These are phyloP conservation scores for Corythaixoides concolor DNA, from an alignment of 2,113 vertebrate genomes.

Conservation along the genomic window DNA sequence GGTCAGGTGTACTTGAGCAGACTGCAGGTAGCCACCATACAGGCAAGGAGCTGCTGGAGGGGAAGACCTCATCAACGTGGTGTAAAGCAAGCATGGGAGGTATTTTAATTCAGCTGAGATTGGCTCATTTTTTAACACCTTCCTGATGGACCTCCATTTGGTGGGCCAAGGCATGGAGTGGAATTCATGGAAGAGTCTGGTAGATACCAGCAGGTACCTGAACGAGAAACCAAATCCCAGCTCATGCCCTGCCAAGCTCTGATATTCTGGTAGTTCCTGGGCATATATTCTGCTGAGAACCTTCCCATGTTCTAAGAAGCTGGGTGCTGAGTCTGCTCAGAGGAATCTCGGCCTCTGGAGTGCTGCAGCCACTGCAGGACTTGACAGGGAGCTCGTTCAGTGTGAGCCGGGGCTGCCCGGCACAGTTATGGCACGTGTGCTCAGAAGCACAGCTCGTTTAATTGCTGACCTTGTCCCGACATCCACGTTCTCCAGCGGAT, in stretches of 20 bases:
- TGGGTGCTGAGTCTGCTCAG: neutral
- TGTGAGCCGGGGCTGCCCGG: neutral
- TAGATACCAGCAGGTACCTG: neutral
- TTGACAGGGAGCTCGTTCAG: fast-evolving
- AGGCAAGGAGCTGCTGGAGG: neutral
- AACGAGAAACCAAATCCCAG: neutral
- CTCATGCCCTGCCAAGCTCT: neutral
- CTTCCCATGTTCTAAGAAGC: neutral
- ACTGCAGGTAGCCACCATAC: fast-evolving
- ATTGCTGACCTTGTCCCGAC: too few species aligned
- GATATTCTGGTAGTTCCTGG: neutral
- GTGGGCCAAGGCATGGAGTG: neutral
- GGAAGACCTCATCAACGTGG: fast-evolving
- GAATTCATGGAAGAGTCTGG: neutral
- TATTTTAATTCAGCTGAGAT: neutral
- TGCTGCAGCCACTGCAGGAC: fast-evolving
- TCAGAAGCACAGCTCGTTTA: neutral
- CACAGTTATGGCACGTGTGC: fast-evolving
- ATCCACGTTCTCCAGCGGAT: fast-evolving
- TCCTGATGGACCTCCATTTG: fast-evolving
- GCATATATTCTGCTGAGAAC: neutral
- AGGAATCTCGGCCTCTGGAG: fast-evolving
- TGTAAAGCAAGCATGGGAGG: neutral
- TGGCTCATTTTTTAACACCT: neutral
- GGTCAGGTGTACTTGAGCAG: fast-evolving